Evolutionary conservation across 2,888 invertebrate genomes (phyloP).

Genomic region (Aleiodes alternator): DNA sequence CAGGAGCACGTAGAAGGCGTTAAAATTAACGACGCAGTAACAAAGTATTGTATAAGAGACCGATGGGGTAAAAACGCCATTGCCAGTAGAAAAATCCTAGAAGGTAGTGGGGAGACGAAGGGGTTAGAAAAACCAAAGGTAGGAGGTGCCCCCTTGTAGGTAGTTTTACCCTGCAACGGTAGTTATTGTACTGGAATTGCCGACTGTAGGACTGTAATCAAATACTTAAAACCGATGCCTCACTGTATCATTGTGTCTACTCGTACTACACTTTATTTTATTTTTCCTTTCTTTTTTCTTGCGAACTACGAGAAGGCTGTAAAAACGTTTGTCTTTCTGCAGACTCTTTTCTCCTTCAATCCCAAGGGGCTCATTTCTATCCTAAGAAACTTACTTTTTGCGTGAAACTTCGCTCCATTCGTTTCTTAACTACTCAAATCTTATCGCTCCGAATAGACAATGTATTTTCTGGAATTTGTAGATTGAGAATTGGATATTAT

Average conservation of each 20-base stretch:
- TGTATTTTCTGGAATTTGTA: constrained; percentile 1
- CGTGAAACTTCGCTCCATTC: constrained; percentile 9
- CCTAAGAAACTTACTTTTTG: constrained; percentile 9
- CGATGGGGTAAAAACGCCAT: constrained; percentile 49
- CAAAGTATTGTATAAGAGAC: constrained; percentile 70
- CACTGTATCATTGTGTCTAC: constrained; percentile 34
- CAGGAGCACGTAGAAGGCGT: constrained; percentile 71
- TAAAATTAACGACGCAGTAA: constrained; percentile 75
- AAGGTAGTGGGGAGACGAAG: constrained; percentile 4
- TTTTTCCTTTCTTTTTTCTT: constrained; percentile 22
- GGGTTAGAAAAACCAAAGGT: constrained; percentile 16
- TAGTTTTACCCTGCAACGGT: constrained; percentile 55
- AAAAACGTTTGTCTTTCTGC: constrained; percentile 52
- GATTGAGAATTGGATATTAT: not conserved
- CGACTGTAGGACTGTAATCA: constrained; percentile 69
- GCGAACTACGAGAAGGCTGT: constrained; percentile 19
- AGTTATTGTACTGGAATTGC: constrained; percentile 66
- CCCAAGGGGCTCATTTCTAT: constrained; percentile 46
- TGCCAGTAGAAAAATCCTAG: constrained; percentile 24
- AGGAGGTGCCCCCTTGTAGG: constrained; percentile 48
- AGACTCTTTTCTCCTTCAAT: constrained; percentile 13
- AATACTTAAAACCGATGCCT: constrained; percentile 67
- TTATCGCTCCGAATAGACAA: not conserved
- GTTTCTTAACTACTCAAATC: not conserved
- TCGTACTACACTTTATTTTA: constrained; percentile 27